Percentiles rank a stretch among this genome's conserved stretches.
phyloP scores from a whole-genome alignment of 2,888 invertebrate genomes.

The Synergus itoensis region DNA sequence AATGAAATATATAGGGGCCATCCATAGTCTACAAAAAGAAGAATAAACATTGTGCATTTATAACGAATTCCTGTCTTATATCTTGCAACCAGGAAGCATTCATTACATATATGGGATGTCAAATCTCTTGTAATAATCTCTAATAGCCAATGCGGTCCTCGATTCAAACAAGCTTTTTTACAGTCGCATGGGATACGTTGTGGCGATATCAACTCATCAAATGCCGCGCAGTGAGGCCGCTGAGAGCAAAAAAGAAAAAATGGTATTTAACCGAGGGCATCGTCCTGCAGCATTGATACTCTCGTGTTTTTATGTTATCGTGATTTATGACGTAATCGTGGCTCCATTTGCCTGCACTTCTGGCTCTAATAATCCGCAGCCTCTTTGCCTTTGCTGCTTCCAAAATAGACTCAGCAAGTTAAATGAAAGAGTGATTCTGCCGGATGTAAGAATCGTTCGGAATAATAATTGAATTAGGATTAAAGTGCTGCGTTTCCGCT shows the following conservation, averaged over 20 bases:
- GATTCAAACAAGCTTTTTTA: slow-evolving; percentile 46
- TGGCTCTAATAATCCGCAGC: slow-evolving; percentile 49
- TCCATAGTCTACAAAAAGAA: neutral
- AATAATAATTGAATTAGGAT: slow-evolving; percentile 69
- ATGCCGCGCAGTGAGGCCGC: slow-evolving; percentile 42
- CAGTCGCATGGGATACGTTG: slow-evolving; percentile 49
- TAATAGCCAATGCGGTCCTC: slow-evolving; percentile 47
- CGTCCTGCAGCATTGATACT: slow-evolving; percentile 57
- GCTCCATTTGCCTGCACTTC: slow-evolving; percentile 50
- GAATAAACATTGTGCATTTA: neutral
- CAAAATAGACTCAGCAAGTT: slow-evolving; percentile 56
- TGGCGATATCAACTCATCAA: slow-evolving; percentile 42
- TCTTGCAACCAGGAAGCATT: neutral
- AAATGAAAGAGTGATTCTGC: slow-evolving; percentile 50
- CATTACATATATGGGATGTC: slow-evolving; percentile 10
- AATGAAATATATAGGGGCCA: too few species aligned
- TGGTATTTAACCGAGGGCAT: slow-evolving; percentile 54
- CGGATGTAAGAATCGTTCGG: slow-evolving; percentile 64
- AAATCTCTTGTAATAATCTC: slow-evolving; percentile 31
- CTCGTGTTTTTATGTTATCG: slow-evolving; percentile 60
- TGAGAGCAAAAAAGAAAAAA: slow-evolving; percentile 57
- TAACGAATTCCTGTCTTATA: neutral
- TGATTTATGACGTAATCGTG: slow-evolving; percentile 64
- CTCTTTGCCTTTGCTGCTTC: slow-evolving; percentile 49
- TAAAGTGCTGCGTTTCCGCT: slow-evolving; percentile 55